These are phyloP conservation scores for Pseudomyrmex cubaensis DNA, from an alignment of 1,140 invertebrate genomes.

Conservation along the genomic window DNA sequence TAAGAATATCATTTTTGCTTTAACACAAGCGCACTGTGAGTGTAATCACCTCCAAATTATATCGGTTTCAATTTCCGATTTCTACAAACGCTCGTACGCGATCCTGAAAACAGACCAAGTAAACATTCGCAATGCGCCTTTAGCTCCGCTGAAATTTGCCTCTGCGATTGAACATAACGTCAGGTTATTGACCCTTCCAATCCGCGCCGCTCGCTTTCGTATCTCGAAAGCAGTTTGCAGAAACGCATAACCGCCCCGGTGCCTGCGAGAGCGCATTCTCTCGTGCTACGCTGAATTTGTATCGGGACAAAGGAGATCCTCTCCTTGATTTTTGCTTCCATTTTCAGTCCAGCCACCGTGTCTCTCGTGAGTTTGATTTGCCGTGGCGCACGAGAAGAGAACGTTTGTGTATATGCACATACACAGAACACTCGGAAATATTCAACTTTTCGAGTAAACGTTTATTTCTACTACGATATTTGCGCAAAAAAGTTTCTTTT, in stretches of 20 bases:
- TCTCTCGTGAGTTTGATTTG: conserved; percentile 24
- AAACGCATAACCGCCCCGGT: conserved; percentile 47
- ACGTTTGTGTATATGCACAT: not conserved
- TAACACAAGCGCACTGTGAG: not conserved
- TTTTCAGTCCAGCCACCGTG: conserved; percentile 21
- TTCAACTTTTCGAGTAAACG: not conserved
- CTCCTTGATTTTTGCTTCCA: conserved; percentile 40
- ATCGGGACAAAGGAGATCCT: conserved; percentile 41
- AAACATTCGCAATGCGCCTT: conserved; percentile 35
- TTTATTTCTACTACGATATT: not conserved
- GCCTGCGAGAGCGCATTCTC: conserved; percentile 56
- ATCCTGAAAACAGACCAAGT: conserved; percentile 14
- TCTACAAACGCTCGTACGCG: not conserved
- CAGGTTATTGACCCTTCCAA: conserved; percentile 62
- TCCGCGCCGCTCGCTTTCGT: conserved; percentile 52
- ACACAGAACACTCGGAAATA: not conserved
- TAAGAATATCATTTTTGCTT: not conserved
- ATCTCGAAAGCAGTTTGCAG: conserved; percentile 56
- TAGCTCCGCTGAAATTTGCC: conserved; percentile 44
- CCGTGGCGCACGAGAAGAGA: not conserved
- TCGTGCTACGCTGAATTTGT: conserved; percentile 57
- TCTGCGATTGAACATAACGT: conserved; percentile 44
- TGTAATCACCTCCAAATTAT: not conserved
- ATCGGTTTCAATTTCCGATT: conserved; percentile 15
- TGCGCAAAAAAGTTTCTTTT: not conserved